Evolutionary conservation across 1,140 invertebrate species (phyloP).

Genomic region (Drosophila gunungcola): DNA sequence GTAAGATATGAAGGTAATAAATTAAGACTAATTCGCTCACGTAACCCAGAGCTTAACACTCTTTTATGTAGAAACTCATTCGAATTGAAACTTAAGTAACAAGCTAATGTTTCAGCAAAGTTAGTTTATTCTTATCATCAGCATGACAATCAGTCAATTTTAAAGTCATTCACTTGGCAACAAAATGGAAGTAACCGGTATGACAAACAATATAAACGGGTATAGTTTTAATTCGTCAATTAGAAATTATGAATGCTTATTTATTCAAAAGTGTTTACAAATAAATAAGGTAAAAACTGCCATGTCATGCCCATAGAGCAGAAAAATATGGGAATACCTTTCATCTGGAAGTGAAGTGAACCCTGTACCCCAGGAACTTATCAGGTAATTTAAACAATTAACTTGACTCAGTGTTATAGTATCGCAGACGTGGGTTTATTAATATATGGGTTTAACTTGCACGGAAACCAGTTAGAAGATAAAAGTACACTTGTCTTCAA

Average conservation of each 20-base stretch:
- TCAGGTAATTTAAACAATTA: constrained; percentile 27
- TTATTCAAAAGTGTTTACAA: neutral
- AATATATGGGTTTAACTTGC: neutral
- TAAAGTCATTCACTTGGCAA: neutral
- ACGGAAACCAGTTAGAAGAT: neutral
- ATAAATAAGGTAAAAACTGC: constrained; percentile 11
- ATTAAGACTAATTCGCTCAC: constrained; percentile 18
- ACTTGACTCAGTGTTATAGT: constrained; percentile 1
- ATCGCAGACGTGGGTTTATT: constrained; percentile 1
- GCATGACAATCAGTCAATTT: neutral
- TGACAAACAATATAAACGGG: neutral
- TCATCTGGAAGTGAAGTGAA: constrained; percentile 51
- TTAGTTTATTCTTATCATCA: constrained; percentile 2
- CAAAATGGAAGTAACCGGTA: neutral
- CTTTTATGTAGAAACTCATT: neutral
- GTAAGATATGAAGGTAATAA: constrained; percentile 34
- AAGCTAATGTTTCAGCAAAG: neutral
- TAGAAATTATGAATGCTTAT: neutral
- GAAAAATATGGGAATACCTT: constrained; percentile 14
- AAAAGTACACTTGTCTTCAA: neutral
- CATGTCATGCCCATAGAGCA: constrained; percentile 48
- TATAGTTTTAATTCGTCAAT: neutral
- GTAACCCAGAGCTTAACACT: constrained; percentile 9
- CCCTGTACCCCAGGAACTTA: constrained; percentile 48
- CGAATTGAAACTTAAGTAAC: neutral